Evolutionary conservation across 2,797 vertebrate species (phyloP).

Genomic region (Anguilla pacifica): DNA sequence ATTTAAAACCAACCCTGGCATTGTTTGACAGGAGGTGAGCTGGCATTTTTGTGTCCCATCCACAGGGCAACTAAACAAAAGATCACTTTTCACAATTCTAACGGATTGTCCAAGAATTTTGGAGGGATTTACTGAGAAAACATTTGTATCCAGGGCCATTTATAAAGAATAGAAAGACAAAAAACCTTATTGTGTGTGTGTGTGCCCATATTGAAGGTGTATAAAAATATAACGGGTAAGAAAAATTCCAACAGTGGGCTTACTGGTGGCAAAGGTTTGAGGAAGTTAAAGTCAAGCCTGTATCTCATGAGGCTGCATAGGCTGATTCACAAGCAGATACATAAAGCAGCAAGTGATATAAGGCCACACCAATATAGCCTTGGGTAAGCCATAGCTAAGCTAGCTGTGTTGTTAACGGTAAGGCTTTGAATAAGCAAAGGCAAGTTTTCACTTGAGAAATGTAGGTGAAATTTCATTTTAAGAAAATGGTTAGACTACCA

Average conservation of each 20-base stretch:
- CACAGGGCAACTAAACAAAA: neutral
- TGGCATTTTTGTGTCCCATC: slow-evolving; percentile 3
- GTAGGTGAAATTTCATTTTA: neutral
- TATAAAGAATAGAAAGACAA: neutral
- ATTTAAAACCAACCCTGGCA: slow-evolving; percentile 5
- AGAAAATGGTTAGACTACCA: neutral
- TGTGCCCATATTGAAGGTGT: neutral
- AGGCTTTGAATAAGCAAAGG: neutral
- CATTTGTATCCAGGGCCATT: neutral
- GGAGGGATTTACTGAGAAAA: neutral
- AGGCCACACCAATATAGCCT: neutral
- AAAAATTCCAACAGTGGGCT: neutral
- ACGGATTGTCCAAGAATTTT: neutral
- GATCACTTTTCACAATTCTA: neutral
- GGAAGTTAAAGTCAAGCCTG: neutral
- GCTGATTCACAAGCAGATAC: neutral
- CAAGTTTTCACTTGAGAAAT: neutral
- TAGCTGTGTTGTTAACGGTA: neutral
- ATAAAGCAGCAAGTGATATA: neutral
- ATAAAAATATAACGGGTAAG: neutral
- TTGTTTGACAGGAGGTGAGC: neutral
- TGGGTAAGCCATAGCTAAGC: neutral
- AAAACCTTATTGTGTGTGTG: neutral
- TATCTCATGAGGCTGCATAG: neutral
- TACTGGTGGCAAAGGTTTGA: neutral